These are phyloP conservation scores for Telenomus remus DNA, from an alignment of 1,140 invertebrate species.

Conservation along the genomic window DNA sequence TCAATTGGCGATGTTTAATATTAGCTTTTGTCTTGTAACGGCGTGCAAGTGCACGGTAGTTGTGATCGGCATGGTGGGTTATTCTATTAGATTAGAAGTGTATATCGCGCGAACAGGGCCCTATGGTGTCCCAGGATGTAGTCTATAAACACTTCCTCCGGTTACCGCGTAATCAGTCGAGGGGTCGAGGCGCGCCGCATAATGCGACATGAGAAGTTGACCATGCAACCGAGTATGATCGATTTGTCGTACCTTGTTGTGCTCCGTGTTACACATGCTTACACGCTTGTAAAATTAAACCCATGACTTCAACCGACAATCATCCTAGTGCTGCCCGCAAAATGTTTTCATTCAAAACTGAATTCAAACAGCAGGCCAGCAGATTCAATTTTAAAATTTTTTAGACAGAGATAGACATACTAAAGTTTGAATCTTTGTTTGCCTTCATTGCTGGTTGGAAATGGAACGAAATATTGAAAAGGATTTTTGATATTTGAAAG, in stretches of 20 bases:
- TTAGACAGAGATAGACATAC: no score
- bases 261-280: constrained; percentile 47
- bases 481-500: no score
- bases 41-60: constrained; percentile 40
- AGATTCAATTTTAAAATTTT: no score
- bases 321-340: background rate
- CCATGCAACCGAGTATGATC: constrained; percentile 56
- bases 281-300: constrained; percentile 49
- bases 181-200: constrained; percentile 55
- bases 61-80: constrained; percentile 53
- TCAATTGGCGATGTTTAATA: constrained; percentile 46
- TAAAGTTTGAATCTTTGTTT: no score
- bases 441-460: no score
- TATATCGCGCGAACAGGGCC: constrained; percentile 60
- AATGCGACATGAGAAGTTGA: constrained; percentile 61
- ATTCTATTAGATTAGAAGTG: constrained; percentile 61
- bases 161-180: constrained; percentile 58
- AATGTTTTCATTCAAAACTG: no score
- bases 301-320: constrained; percentile 30
- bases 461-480: no score
- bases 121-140: constrained; percentile 61
- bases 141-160: constrained; percentile 60
- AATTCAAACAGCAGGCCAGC: no score
- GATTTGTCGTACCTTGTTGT: constrained; percentile 60
- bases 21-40: constrained; percentile 52